phyloP scores from a whole-genome alignment of 2,797 vertebrate genomes.

The Decapterus maruadsi region DNA sequence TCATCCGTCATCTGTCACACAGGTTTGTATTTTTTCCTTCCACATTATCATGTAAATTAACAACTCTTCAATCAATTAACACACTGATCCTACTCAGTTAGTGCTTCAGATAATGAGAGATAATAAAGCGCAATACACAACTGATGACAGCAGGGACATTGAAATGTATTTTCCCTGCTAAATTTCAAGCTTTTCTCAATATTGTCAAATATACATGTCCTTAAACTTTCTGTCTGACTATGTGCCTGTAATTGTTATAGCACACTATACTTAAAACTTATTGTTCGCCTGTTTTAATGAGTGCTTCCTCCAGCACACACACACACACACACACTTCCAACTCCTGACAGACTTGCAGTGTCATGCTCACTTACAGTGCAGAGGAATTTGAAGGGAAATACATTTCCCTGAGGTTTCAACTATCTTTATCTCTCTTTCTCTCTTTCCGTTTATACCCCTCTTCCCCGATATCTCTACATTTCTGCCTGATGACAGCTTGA shows the following conservation, averaged over 20 bases:
- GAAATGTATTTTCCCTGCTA: slow-evolving; percentile 20
- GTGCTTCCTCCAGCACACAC: slow-evolving; percentile 5
- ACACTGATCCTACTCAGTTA: slow-evolving; percentile 77
- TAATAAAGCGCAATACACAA: slow-evolving; percentile 60
- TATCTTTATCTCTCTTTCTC: slow-evolving; percentile 51
- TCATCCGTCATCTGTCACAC: slow-evolving; percentile 80
- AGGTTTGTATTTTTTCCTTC: slow-evolving; percentile 67
- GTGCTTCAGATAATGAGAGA: slow-evolving; percentile 76
- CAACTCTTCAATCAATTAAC: slow-evolving; percentile 81
- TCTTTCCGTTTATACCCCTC: slow-evolving; percentile 33
- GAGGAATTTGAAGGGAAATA: slow-evolving; percentile 67
- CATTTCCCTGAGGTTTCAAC: slow-evolving; percentile 67
- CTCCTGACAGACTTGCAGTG: slow-evolving; percentile 58
- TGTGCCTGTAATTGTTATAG: slow-evolving; percentile 18
- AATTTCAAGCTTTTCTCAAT: slow-evolving; percentile 30
- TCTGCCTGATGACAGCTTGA: slow-evolving; percentile 82
- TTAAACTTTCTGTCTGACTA: slow-evolving; percentile 11
- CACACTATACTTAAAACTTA: slow-evolving; percentile 12
- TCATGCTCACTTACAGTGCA: slow-evolving; percentile 59
- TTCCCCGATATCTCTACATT: slow-evolving; percentile 56
- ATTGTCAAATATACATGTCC: slow-evolving; percentile 16
- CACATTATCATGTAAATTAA: slow-evolving; percentile 81
- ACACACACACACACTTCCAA: slow-evolving; percentile 38
- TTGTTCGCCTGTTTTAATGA: slow-evolving; percentile 32
- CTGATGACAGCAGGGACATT: slow-evolving; percentile 46